phyloP scores from a whole-genome alignment of 2,113 vertebrate species.

The Martes martes region DNA sequence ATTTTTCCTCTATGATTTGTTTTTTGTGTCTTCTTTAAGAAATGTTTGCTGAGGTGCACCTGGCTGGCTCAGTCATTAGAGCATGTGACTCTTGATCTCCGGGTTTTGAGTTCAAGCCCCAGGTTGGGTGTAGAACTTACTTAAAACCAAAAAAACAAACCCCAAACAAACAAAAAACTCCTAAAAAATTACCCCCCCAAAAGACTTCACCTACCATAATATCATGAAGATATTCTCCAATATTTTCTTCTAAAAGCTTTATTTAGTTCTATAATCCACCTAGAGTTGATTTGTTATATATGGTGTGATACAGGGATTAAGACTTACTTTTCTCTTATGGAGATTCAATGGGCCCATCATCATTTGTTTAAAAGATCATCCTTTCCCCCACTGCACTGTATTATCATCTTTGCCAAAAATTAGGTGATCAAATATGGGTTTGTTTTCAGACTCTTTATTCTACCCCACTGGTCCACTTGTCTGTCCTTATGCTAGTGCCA shows the following conservation, averaged over 20 bases:
- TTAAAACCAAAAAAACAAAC: background rate
- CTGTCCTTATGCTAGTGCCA: background rate
- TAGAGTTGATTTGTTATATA: background rate
- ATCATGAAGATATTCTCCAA: background rate
- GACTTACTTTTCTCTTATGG: background rate
- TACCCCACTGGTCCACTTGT: background rate
- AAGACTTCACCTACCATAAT: background rate
- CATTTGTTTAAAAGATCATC: background rate
- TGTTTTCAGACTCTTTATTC: background rate
- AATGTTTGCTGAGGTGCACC: background rate
- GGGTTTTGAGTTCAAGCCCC: background rate
- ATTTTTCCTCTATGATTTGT: background rate
- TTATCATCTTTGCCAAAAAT: background rate
- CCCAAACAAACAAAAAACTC: background rate
- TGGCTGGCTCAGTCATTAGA: background rate
- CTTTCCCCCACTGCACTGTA: background rate
- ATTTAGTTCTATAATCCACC: background rate
- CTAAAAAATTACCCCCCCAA: background rate
- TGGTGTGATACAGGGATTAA: background rate
- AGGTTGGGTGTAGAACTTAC: background rate
- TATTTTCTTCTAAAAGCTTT: background rate
- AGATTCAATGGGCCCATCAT: background rate
- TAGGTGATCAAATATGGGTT: background rate
- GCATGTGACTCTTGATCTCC: background rate
- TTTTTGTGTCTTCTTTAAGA: background rate